These are phyloP conservation scores for Noctua comes DNA, from an alignment of 2,888 invertebrate genomes.

Conservation along the genomic window DNA sequence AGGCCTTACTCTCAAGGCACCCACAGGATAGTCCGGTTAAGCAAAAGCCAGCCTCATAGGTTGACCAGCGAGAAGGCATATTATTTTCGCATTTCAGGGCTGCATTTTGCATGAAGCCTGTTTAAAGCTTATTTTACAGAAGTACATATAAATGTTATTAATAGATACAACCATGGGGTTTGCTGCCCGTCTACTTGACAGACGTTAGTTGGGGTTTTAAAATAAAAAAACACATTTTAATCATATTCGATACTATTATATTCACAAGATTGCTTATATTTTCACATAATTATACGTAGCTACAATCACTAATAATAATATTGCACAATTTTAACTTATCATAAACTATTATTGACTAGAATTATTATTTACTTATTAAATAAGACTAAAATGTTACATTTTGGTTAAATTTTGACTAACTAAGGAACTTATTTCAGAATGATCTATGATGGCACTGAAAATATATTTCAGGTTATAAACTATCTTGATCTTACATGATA, in stretches of 20 bases:
- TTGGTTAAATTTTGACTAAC: slow-evolving; percentile 36
- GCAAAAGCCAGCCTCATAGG: too few species aligned
- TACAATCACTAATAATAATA: slow-evolving; percentile 61
- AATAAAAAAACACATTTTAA: slow-evolving; percentile 17
- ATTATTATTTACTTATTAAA: slow-evolving; percentile 32
- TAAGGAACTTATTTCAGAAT: background rate
- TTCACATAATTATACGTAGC: slow-evolving; percentile 44
- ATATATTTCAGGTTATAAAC: background rate
- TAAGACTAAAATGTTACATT: slow-evolving; percentile 5
- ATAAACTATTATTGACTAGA: slow-evolving; percentile 41
- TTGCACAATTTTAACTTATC: slow-evolving; percentile 63
- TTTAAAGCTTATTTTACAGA: too few species aligned
- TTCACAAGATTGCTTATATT: slow-evolving; percentile 70
- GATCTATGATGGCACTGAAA: slow-evolving; percentile 1
- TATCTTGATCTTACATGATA: background rate
- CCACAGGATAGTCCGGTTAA: too few species aligned
- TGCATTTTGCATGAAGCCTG: too few species aligned
- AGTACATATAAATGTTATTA: too few species aligned
- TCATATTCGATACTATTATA: slow-evolving; percentile 43
- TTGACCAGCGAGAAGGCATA: too few species aligned
- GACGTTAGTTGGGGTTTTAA: background rate
- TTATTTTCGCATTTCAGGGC: too few species aligned
- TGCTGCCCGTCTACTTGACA: too few species aligned
- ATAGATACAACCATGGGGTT: too few species aligned
- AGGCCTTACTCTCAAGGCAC: too few species aligned